These are phyloP conservation scores for Melinaea menophilus DNA, from an alignment of 2,888 invertebrate genomes.

Conservation along the genomic window DNA sequence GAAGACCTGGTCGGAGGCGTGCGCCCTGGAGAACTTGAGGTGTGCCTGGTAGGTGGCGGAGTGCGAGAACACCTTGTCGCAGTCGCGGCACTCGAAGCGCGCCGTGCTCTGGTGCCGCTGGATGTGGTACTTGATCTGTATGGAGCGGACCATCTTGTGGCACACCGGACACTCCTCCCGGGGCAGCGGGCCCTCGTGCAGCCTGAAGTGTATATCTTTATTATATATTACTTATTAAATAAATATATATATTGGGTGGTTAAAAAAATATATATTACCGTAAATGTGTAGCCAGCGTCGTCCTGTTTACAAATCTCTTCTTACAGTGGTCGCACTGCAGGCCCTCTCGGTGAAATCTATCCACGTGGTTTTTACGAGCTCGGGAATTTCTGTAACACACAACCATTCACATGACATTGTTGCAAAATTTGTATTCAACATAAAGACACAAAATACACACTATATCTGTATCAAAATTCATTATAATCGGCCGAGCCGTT, in stretches of 20 bases:
- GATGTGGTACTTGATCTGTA: constrained; percentile 67
- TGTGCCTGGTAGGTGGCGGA: constrained; percentile 67
- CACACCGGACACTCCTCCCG: constrained; percentile 61
- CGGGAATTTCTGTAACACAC: constrained; percentile 54
- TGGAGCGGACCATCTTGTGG: constrained; percentile 62
- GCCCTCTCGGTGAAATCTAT: constrained; percentile 61
- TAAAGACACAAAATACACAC: neutral
- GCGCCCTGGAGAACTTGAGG: constrained; percentile 63
- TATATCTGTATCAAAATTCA: neutral
- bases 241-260: neutral
- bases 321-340: constrained; percentile 69
- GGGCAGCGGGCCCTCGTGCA: constrained; percentile 66
- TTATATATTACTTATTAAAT: neutral
- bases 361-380: constrained; percentile 65
- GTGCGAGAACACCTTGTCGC: constrained; percentile 63
- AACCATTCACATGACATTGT: neutral
- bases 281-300: constrained; percentile 64
- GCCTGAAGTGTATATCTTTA: constrained; percentile 37
- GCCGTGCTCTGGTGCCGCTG: constrained; percentile 57
- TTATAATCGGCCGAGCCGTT: no score
- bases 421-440: neutral
- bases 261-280: constrained; percentile 39
- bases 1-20: constrained; percentile 60
- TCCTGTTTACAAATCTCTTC: constrained; percentile 64
- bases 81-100: constrained; percentile 57